Percentiles rank a stretch among this genome's conserved stretches.
phyloP scores from a whole-genome alignment of 1,140 invertebrate genomes.

The Calycopis cecrops region DNA sequence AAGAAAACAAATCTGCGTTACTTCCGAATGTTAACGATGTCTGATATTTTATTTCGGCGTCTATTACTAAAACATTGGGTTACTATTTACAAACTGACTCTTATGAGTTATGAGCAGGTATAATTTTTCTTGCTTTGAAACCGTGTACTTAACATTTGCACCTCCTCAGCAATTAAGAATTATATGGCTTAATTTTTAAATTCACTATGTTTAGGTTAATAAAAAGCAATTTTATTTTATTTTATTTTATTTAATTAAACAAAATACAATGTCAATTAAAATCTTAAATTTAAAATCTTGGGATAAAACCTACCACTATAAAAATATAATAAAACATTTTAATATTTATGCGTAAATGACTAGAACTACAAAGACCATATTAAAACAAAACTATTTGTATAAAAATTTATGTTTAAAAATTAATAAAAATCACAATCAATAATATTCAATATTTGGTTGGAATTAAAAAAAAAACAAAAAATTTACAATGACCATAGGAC shows the following conservation, averaged over 20 bases:
- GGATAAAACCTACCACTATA: conserved; percentile 1
- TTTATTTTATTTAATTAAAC: not conserved
- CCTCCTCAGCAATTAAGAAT: no score
- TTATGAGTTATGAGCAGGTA: no score
- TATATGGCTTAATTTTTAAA: no score
- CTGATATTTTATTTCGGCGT: no score
- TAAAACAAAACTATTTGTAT: not conserved
- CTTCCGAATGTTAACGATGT: no score
- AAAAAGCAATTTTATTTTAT: no score
- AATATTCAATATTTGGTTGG: not conserved
- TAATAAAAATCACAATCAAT: not conserved
- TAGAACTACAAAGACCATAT: not conserved
- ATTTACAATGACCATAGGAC: not conserved
- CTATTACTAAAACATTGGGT: no score
- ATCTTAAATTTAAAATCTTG: not conserved
- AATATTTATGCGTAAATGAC: conserved; percentile 5
- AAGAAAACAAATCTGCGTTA: no score
- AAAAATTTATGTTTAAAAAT: not conserved
- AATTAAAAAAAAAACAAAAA: not conserved
- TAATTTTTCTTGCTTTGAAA: no score
- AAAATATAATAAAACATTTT: conserved; percentile 6
- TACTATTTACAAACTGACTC: no score
- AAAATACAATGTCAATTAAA: conserved; percentile 6
- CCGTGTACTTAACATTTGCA: no score
- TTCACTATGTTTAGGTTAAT: no score